phyloP scores from a whole-genome alignment of 1,140 invertebrate species.

The Pseudomyrmex concolor region DNA sequence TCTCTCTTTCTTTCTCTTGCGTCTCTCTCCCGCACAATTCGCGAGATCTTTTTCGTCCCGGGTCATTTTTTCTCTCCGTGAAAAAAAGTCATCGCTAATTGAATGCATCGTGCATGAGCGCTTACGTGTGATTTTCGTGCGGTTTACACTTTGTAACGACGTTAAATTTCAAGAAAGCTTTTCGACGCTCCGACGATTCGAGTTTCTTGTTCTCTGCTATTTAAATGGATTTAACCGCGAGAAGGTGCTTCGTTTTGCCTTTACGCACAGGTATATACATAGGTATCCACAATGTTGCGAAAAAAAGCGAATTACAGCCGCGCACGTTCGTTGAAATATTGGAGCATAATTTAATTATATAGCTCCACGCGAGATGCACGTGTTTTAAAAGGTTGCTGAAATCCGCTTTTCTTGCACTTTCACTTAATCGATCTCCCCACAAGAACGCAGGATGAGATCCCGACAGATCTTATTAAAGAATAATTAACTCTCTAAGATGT shows the following conservation, averaged over 20 bases:
- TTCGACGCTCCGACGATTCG: conserved; percentile 16
- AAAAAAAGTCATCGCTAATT: conserved; percentile 16
- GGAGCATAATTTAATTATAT: conserved; percentile 52
- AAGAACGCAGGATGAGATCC: neutral
- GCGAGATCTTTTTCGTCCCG: neutral
- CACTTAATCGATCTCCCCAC: conserved; percentile 4
- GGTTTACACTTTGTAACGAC: conserved; percentile 24
- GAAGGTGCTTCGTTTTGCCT: conserved; percentile 5
- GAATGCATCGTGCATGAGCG: neutral
- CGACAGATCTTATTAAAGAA: conserved; percentile 23
- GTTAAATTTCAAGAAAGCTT: conserved; percentile 38
- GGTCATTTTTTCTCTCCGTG: neutral
- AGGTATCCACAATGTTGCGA: conserved; percentile 43
- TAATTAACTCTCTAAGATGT: conserved; percentile 2
- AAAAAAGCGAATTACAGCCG: conserved; percentile 46
- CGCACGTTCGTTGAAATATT: conserved; percentile 43
- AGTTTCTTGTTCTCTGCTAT: conserved; percentile 9
- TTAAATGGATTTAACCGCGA: conserved; percentile 34
- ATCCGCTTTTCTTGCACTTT: conserved; percentile 43
- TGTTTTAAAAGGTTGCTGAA: conserved; percentile 19
- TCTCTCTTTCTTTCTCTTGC: neutral
- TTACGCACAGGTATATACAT: too few species aligned
- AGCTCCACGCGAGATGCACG: conserved; percentile 3
- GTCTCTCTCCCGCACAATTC: conserved; percentile 53
- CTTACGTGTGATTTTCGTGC: neutral